Evolutionary conservation across 2,888 invertebrate species (phyloP).

Genomic region (Agriopis aurantiaria): DNA sequence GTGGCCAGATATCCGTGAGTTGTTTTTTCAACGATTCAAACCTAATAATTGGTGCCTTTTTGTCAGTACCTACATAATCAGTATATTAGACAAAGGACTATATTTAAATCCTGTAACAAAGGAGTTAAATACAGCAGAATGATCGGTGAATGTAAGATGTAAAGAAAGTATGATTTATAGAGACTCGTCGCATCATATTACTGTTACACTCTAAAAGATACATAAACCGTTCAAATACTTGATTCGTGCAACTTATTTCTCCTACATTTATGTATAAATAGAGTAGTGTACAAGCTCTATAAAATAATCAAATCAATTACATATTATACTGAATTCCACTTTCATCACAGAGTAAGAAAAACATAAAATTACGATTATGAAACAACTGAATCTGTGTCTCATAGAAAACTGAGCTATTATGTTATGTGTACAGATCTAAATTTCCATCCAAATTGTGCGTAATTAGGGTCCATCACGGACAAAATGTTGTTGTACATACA

Average conservation of each 20-base stretch:
- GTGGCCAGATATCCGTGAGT: no score
- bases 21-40: no score
- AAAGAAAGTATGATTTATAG: background rate
- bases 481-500: slow-evolving; percentile 66
- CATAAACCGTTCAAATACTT: background rate
- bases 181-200: background rate
- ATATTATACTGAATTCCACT: background rate
- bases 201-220: background rate
- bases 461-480: slow-evolving; percentile 41
- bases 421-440: background rate
- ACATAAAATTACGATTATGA: background rate
- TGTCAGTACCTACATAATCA: no score
- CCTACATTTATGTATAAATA: background rate
- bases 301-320: background rate
- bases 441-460: slow-evolving; percentile 41
- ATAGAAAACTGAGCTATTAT: background rate
- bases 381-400: background rate
- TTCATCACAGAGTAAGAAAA: background rate
- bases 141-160: background rate
- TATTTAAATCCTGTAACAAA: no score
- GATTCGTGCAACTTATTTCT: background rate
- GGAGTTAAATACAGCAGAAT: background rate
- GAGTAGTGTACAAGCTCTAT: background rate
- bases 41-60: no score
- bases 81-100: no score